Evolutionary conservation across 2,797 vertebrate species (phyloP).

Genomic region (Semaprochilodus insignis): DNA sequence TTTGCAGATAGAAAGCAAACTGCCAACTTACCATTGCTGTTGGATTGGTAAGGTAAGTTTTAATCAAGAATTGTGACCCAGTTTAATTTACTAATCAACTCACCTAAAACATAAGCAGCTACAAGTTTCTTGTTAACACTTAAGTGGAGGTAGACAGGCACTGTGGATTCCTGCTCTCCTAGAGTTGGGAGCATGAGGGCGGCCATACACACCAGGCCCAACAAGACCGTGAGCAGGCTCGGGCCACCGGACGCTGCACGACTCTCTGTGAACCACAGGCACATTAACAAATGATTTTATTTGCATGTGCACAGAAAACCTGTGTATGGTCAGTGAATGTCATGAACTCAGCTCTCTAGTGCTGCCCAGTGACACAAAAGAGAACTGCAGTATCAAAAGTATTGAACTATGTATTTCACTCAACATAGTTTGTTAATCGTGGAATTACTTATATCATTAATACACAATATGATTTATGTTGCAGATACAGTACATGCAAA

Average conservation of each 20-base stretch:
- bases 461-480: too few relatives aligned
- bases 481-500: too few relatives aligned
- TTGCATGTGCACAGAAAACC: not conserved
- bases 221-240: slow-evolving; percentile 94
- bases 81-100: slow-evolving; percentile 54
- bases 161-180: slow-evolving; percentile 95
- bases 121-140: slow-evolving; percentile 99
- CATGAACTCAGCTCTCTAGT: slow-evolving; percentile 50
- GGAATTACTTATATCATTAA: too few relatives aligned
- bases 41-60: too few relatives aligned
- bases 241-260: slow-evolving; percentile 90
- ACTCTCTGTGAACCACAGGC: slow-evolving; percentile 80
- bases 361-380: slow-evolving; percentile 65
- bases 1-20: too few relatives aligned
- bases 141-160: slow-evolving; percentile 99
- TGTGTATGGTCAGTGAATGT: not conserved
- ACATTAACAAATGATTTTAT: not conserved
- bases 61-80: too few relatives aligned
- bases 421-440: not conserved
- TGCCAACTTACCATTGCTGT: too few relatives aligned
- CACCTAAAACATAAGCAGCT: slow-evolving; percentile 99
- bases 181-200: slow-evolving; percentile 97
- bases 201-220: slow-evolving; percentile 92
- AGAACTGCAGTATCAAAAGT: slow-evolving; percentile 12
- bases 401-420: not conserved